A percentile compares a stretch with the other conserved stretches of the same genome.
Conservation (phyloP, 1,140 invertebrate species). For the Brachionus asplanchnoidis region DNA sequence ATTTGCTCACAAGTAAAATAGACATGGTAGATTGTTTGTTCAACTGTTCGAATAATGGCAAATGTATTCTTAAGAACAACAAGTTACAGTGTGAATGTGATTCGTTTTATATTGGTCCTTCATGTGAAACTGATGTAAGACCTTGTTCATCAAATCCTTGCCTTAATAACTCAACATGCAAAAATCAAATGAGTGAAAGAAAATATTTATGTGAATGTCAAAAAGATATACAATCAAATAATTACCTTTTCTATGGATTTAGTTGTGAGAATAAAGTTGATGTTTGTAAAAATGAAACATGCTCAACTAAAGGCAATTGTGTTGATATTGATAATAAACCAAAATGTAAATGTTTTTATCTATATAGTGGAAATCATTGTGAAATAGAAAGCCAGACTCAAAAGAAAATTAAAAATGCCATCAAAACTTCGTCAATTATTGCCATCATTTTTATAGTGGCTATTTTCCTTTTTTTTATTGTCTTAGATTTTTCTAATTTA, state of each 20-base stretch:
- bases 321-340: not conserved
- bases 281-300: not conserved
- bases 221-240: conserved; percentile 67
- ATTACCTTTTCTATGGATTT: not conserved
- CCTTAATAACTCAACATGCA: not conserved
- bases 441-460: not conserved
- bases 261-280: not conserved
- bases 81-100: not conserved
- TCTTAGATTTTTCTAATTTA: not conserved
- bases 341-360: not conserved
- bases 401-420: not conserved
- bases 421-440: not conserved
- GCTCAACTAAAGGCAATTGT: not conserved
- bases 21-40: not conserved
- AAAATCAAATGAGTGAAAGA: conserved; percentile 65
- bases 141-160: not conserved
- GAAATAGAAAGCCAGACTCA: not conserved
- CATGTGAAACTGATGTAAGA: not conserved
- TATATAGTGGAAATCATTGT: not conserved
- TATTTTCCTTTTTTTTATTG: not conserved
- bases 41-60: not conserved
- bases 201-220: conserved; percentile 51
- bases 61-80: not conserved
- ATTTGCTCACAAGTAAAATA: not conserved
- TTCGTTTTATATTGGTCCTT: not conserved